Evolutionary conservation across 2,797 vertebrate genomes (phyloP).

Genomic region (Pteropus rufus): DNA sequence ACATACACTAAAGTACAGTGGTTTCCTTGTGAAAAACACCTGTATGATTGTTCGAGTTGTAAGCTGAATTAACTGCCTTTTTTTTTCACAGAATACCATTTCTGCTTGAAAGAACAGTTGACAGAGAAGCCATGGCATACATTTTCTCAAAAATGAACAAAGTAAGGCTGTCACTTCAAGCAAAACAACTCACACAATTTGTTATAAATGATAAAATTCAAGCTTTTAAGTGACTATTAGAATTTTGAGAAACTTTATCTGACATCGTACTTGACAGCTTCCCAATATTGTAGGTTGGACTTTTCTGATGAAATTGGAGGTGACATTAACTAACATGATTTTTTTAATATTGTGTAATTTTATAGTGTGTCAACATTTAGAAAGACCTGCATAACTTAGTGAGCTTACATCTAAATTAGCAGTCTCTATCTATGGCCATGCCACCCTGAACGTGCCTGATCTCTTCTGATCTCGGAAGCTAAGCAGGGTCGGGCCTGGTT

Average conservation of each 20-base stretch:
- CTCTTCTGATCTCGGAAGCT: too few relatives aligned
- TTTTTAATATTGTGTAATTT: background rate
- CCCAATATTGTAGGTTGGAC: too few relatives aligned
- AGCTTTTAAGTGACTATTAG: background rate
- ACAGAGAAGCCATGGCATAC: background rate
- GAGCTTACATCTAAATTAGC: background rate
- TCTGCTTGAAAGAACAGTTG: background rate
- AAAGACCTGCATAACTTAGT: background rate
- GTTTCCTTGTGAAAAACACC: background rate
- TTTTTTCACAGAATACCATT: background rate
- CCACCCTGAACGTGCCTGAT: too few relatives aligned
- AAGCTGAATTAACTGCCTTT: background rate
- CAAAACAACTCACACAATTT: background rate
- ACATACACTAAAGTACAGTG: too few relatives aligned
- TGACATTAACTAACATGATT: background rate
- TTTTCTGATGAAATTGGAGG: background rate
- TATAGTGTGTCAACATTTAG: background rate
- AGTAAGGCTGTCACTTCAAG: background rate
- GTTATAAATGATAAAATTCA: background rate
- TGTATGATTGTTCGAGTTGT: rapidly evolving
- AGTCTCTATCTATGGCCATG: too few relatives aligned
- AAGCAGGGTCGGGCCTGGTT: too few relatives aligned
- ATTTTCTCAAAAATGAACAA: background rate
- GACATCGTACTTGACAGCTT: background rate
- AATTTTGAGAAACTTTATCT: background rate